A percentile compares a stretch with the other conserved stretches of the same genome.
Evolutionary conservation across 2,113 vertebrate species (phyloP).

Genomic region (Cavia porcellus): DNA sequence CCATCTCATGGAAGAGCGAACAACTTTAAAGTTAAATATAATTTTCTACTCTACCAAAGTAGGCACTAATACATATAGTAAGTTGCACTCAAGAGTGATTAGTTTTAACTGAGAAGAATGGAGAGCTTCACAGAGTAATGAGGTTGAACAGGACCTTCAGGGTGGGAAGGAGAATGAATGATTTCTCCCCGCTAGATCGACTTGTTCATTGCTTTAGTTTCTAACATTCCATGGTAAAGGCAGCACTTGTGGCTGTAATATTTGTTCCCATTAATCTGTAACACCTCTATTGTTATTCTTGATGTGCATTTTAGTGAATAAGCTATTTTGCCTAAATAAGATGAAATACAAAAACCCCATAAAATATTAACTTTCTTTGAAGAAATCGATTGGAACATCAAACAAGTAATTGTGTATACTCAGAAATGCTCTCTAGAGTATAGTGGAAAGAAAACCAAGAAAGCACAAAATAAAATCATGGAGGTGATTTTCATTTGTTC

Average conservation of each 20-base stretch:
- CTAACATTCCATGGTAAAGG: not conserved
- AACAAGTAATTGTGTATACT: conserved; percentile 42
- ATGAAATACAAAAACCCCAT: not conserved
- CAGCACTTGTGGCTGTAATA: not conserved
- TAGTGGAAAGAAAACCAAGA: conserved; percentile 19
- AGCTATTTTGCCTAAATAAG: conserved; percentile 22
- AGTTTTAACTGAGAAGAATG: conserved; percentile 55
- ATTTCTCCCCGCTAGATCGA: not conserved
- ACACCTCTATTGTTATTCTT: conserved; percentile 43
- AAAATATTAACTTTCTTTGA: conserved; percentile 50
- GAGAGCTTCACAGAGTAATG: conserved; percentile 31
- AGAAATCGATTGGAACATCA: conserved; percentile 62
- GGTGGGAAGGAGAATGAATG: not conserved
- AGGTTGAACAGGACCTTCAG: not conserved
- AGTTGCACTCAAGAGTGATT: conserved; percentile 30
- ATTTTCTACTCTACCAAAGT: not conserved
- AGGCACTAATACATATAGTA: not conserved
- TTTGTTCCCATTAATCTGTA: conserved; percentile 48
- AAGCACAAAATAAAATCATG: conserved; percentile 1
- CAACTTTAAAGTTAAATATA: conserved; percentile 4
- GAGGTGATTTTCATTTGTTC: not conserved
- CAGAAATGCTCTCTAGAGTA: not conserved
- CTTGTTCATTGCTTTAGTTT: conserved; percentile 40
- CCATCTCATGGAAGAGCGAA: not conserved
- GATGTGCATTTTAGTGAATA: conserved; percentile 31